A percentile compares a stretch with the other conserved stretches of the same genome.
phyloP scores from a whole-genome alignment of 1,140 invertebrate genomes.

The Rhagoletis pomonella region DNA sequence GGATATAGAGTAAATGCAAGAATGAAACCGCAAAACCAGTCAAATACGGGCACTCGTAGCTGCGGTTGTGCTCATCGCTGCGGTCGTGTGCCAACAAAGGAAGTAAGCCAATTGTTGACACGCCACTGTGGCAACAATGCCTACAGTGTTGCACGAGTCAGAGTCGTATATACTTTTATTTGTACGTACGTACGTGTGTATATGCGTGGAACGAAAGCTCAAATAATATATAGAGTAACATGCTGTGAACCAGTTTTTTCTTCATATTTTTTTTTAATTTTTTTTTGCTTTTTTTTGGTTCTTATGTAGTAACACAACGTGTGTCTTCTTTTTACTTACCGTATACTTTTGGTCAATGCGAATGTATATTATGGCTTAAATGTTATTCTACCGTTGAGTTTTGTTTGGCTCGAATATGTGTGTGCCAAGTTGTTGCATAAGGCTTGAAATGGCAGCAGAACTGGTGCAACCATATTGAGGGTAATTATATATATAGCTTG shows the following conservation, averaged over 20 bases:
- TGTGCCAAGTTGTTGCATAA: slow-evolving; percentile 14
- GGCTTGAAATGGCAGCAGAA: slow-evolving; percentile 2
- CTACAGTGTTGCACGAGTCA: slow-evolving; percentile 2
- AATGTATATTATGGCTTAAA: not conserved
- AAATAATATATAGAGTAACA: slow-evolving; percentile 11
- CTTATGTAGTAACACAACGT: not conserved
- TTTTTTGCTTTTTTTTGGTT: not conserved
- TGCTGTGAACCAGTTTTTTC: slow-evolving; percentile 27
- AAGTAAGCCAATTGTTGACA: slow-evolving; percentile 49
- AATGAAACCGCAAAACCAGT: slow-evolving; percentile 23
- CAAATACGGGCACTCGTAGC: not conserved
- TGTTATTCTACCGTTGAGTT: not conserved
- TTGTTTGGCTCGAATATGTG: not conserved
- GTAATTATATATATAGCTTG: too few species aligned
- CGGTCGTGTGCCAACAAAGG: slow-evolving; percentile 41
- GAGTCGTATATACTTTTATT: too few species aligned
- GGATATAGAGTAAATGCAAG: too few species aligned
- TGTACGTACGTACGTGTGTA: too few species aligned
- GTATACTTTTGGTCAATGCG: not conserved
- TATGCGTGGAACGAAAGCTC: not conserved
- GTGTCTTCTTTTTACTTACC: slow-evolving; percentile 18
- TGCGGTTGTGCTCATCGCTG: not conserved
- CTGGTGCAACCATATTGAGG: slow-evolving; percentile 5
- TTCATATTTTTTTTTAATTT: not conserved
- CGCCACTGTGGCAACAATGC: slow-evolving; percentile 1